Evolutionary conservation across 2,797 vertebrate species (phyloP).

Genomic region (Cryptoblepharus egeriae): DNA sequence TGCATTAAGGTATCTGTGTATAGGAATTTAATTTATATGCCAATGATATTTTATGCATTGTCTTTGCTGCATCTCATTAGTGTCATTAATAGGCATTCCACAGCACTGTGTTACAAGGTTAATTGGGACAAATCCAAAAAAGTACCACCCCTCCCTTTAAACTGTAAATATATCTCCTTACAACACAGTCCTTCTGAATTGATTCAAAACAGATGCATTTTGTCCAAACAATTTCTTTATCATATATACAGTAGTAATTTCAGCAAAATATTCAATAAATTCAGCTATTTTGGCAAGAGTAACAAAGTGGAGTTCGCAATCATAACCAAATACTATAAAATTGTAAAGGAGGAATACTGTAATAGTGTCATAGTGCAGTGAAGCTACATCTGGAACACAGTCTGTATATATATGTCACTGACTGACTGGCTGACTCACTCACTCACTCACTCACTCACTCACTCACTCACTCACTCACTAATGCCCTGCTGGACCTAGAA

Average conservation of each 20-base stretch:
- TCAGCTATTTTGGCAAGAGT: neutral
- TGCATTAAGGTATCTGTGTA: slow-evolving; percentile 80
- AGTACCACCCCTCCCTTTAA: slow-evolving; percentile 68
- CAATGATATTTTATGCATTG: slow-evolving; percentile 87
- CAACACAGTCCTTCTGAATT: slow-evolving; percentile 68
- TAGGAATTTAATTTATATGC: slow-evolving; percentile 90
- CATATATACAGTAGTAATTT: slow-evolving; percentile 56
- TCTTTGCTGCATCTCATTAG: slow-evolving; percentile 89
- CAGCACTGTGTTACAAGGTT: slow-evolving; percentile 92
- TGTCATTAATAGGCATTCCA: slow-evolving; percentile 87
- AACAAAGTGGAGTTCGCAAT: neutral
- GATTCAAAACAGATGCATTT: slow-evolving; percentile 61
- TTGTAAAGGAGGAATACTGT: neutral
- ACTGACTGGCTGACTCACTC: too few relatives aligned
- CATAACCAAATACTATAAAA: neutral
- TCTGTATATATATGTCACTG: too few relatives aligned
- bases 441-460: too few relatives aligned
- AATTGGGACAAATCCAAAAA: slow-evolving; percentile 92
- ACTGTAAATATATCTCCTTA: slow-evolving; percentile 84
- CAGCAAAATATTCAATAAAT: slow-evolving; percentile 3
- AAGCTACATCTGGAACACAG: neutral
- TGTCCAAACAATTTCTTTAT: slow-evolving; percentile 58
- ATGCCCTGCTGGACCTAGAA: too few relatives aligned
- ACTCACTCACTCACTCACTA: too few relatives aligned
- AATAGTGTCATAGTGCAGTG: neutral